Base-by-base conservation (phyloP, 2,797 vertebrate genomes). In the Lateolabrax maculatus region DNA sequence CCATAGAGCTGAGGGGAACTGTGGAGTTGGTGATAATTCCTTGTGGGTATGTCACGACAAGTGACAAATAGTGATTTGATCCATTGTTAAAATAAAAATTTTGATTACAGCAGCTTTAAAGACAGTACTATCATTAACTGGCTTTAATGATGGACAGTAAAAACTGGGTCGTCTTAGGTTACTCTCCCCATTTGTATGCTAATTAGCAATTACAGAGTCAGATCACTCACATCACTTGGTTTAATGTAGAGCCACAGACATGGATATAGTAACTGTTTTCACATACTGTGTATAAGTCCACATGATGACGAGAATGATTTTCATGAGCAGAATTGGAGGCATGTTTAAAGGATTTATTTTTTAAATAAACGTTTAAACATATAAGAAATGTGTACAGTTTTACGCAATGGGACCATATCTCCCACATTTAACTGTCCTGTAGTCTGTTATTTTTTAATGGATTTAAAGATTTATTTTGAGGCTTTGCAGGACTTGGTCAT, bases 101-200 rank as follows among this genome's bases (percentile, higher is more conserved):
- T 72, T 15, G 55, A 81, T 66, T 57, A 23, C 16, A 66, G 43
- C 46, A 41, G 21, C 65, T 83, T 78, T 18, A 81, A 34, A 71
- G 60, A 71, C 75, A 58, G 68, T 61, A 15, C 6, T 62, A 57
- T 77, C 51, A 43, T 71, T 73, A 46, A 71, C 34, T 63, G 68
- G 61, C 55, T 71, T 65, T 58, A 83, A 68, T 37, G 41, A 71
- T 36, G 51, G 66, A 57, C 67, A 51, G 18, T 74, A 53, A 74
- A 81, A 84, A 60, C 61, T 77, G 60, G 62, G 55, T 79, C 34
- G 1, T 51, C 39, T 56, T 5, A 10, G n/a, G 41, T 69, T n/a
- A 0, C 31, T 71, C 23, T 51, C 29, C 18, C 41, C 41, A 69
- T 64, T 62, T 76, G 34, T 65, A 62, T 63, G n/a, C 53, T 80